Base-by-base conservation (phyloP, 1,140 invertebrate genomes). In the Drosophila yakuba region DNA sequence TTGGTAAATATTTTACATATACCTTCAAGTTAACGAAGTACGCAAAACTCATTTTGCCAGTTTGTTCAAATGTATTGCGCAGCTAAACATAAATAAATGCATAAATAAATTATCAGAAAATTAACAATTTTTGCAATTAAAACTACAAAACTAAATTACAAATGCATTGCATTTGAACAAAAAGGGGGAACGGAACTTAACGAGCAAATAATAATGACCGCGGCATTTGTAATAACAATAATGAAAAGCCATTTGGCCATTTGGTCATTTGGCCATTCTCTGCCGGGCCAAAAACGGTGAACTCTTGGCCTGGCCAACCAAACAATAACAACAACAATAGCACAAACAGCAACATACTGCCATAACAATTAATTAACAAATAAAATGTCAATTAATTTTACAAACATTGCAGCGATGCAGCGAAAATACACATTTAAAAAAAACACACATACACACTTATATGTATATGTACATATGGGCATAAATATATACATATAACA, bases 301-400 rank as follows among this genome's bases (percentile, higher is more conserved):
- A 50, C 59, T 54, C 17, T 23, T n/a, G 74, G 68, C 63, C 71
- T 59, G 50, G 51, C 45, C 44, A 66, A 39, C 72, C 71, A 36
- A 56, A 75, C 60, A 75, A 39, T 14, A 14, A 39, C 14, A 38
- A 36, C 3, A 36, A 62, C 52, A 62, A 60, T 35, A 64, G 17
- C 38, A 63, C 58, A 54, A 75, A 56, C 54, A 63, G 54, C 44
- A 64, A 50, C 44, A 58, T 23, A 68, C 58, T 59, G 77, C 84
- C 88, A 89, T 89, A 89, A 89, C 84, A 89, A 89, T 89, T 89
- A 89, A 89, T 89, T 89, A 89, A 89, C 84, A 89, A 89, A 89
- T 89, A 89, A 89, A 89, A 89, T 89, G 84, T 89, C 84, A 89
- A 89, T 89, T 89, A 89, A 89, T 89, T 89, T 89, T 84, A 89